Evolutionary conservation across 2,888 invertebrate genomes (phyloP).

Genomic region (Exephanes ischioxanthus): DNA sequence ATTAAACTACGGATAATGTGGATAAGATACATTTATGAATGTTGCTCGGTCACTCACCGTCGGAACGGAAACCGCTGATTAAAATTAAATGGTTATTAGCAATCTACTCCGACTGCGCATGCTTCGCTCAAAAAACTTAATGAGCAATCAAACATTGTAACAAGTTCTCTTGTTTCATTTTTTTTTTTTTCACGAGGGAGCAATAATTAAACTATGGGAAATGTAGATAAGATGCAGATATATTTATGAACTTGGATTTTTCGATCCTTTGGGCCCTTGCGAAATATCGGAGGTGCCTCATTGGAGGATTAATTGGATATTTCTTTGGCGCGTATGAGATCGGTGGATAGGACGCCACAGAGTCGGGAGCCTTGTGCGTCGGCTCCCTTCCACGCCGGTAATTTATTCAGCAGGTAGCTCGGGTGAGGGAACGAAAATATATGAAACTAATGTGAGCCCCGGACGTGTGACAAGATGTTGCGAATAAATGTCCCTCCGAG

Average conservation of each 20-base stretch:
- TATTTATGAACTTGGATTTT: background rate
- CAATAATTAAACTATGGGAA: background rate
- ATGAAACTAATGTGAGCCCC: conserved; percentile 63
- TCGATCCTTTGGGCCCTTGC: background rate
- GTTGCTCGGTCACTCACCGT: conserved; percentile 39
- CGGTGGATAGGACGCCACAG: conserved; percentile 32
- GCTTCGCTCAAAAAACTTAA: conserved; percentile 6
- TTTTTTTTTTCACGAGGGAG: background rate
- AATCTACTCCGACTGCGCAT: conserved; percentile 24
- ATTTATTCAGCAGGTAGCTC: conserved; percentile 65
- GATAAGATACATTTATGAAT: too few species aligned
- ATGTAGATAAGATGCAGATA: conserved; percentile 13
- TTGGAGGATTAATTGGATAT: conserved; percentile 55
- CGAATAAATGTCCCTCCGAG: conserved; percentile 63
- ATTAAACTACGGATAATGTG: background rate
- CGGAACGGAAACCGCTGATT: conserved; percentile 50
- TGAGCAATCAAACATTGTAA: conserved; percentile 25
- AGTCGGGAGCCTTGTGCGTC: conserved; percentile 1
- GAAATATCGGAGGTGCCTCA: conserved; percentile 27
- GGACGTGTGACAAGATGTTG: conserved; percentile 64
- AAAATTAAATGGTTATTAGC: conserved; percentile 57
- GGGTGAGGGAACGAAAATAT: conserved; percentile 54
- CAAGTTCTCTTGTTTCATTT: background rate
- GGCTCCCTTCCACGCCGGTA: conserved; percentile 26
- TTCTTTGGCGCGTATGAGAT: conserved; percentile 38